Conservation (phyloP, 2,797 vertebrate genomes). For the Todus mexicanus region DNA sequence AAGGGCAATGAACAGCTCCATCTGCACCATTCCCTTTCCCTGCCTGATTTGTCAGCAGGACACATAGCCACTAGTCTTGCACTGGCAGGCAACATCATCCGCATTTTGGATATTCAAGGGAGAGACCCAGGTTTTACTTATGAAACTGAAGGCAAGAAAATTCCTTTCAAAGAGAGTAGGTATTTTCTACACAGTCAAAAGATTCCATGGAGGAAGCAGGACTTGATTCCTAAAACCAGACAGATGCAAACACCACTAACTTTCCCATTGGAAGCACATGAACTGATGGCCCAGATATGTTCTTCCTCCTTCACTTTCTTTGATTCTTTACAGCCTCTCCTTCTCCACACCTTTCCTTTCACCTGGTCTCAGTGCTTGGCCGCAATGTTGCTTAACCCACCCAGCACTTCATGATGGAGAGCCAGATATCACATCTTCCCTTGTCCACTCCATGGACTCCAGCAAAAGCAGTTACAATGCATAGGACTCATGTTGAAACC, state of each 20-base stretch:
- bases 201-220: background rate
- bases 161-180: background rate
- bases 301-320: background rate
- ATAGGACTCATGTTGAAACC: background rate
- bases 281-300: background rate
- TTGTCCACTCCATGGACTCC: background rate
- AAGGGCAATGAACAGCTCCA: background rate
- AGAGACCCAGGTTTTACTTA: background rate
- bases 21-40: background rate
- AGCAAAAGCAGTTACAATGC: background rate
- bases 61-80: background rate
- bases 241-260: background rate
- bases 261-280: background rate
- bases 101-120: background rate
- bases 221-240: background rate
- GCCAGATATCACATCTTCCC: background rate
- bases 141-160: background rate
- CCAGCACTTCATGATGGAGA: background rate
- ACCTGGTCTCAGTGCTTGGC: background rate
- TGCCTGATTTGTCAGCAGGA: background rate
- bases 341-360: background rate
- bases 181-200: background rate
- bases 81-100: rapidly evolving
- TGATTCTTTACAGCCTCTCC: background rate
- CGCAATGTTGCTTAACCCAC: background rate